These are phyloP conservation scores for Progne subis DNA, from an alignment of 2,113 vertebrate species.

Conservation along the genomic window DNA sequence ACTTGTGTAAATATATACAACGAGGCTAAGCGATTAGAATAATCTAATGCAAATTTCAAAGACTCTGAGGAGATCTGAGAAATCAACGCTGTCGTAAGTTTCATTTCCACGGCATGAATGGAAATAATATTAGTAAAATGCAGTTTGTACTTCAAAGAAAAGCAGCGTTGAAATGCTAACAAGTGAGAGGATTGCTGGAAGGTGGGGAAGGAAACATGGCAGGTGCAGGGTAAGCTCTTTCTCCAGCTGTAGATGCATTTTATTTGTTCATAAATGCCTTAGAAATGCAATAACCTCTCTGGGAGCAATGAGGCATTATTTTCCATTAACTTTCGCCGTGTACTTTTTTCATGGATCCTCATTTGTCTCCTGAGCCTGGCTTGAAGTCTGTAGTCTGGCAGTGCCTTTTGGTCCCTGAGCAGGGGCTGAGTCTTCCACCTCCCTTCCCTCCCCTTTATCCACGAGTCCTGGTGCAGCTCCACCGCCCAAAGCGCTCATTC, in stretches of 20 bases:
- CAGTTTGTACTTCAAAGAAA: conserved; percentile 50
- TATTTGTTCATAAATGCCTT: conserved; percentile 29
- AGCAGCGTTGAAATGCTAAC: conserved; percentile 20
- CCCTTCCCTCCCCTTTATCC: neutral
- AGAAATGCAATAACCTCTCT: neutral
- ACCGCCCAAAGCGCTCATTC: neutral
- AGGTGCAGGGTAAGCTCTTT: neutral
- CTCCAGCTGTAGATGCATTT: neutral
- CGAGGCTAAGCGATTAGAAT: conserved; percentile 51
- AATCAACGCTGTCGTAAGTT: conserved; percentile 4
- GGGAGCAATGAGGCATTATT: neutral
- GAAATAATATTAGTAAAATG: conserved; percentile 26
- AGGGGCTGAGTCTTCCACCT: neutral
- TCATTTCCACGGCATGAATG: conserved; percentile 33
- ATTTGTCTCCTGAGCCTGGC: neutral
- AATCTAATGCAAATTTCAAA: conserved; percentile 62
- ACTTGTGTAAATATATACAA: conserved; percentile 44
- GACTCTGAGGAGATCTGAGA: conserved; percentile 48
- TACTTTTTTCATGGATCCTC: neutral
- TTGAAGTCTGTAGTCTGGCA: neutral
- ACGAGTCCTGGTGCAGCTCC: neutral
- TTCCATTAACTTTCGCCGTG: conserved; percentile 40
- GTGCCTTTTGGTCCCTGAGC: neutral
- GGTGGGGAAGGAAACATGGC: neutral
- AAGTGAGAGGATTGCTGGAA: neutral